These are phyloP conservation scores for Dendrolimus pini DNA, from an alignment of 2,888 invertebrate species.

Conservation along the genomic window DNA sequence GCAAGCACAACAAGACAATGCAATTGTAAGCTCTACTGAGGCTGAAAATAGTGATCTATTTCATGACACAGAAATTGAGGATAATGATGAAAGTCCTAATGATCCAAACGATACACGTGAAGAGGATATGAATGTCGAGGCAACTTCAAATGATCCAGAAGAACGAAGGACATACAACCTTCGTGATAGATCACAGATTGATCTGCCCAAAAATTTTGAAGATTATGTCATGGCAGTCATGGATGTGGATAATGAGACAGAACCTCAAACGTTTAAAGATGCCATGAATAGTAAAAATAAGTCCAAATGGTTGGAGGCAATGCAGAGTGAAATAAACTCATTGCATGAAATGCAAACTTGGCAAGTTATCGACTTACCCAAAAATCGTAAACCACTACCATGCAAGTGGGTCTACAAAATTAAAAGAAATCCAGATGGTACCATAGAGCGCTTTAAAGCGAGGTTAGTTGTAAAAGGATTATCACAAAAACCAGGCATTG, in stretches of 20 bases:
- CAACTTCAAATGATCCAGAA: too few relatives aligned
- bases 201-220: neutral
- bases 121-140: too few relatives aligned
- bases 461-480: conserved; percentile 1
- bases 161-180: neutral
- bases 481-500: conserved; percentile 5
- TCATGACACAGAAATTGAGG: too few relatives aligned
- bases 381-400: neutral
- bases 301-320: neutral
- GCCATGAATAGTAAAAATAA: neutral
- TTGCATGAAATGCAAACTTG: neutral
- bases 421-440: neutral
- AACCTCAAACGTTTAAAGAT: neutral
- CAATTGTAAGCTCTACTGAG: too few relatives aligned
- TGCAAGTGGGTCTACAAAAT: neutral
- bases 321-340: neutral
- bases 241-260: neutral
- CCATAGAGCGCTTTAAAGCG: neutral
- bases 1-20: too few relatives aligned
- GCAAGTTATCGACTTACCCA: neutral
- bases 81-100: too few relatives aligned
- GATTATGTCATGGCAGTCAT: neutral
- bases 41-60: too few relatives aligned
- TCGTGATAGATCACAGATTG: neutral
- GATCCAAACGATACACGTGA: too few relatives aligned